Conservation (phyloP, 2,113 vertebrate species). For the Rhinopomastus cyanomelas region DNA sequence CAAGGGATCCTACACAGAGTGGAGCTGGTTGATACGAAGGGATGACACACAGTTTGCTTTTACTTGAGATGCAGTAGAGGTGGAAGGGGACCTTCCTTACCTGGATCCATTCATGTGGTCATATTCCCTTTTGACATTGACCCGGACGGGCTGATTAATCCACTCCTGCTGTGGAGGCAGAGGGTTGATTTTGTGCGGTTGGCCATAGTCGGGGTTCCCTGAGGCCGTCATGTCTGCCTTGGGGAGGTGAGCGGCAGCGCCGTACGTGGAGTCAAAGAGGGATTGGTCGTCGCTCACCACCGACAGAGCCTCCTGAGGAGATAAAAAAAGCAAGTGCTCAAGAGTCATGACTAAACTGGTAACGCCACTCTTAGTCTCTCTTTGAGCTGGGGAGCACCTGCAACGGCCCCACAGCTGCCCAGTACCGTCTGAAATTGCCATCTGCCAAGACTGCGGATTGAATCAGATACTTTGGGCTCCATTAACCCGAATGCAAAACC, state of each 20-base stretch:
- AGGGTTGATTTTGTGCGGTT: slow-evolving; percentile 97
- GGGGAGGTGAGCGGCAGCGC: slow-evolving; percentile 89
- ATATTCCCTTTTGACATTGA: slow-evolving; percentile 95
- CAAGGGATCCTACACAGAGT: neutral
- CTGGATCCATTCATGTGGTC: slow-evolving; percentile 99
- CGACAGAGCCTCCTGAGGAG: slow-evolving; percentile 94
- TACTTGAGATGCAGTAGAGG: neutral
- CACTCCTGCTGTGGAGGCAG: slow-evolving; percentile 95
- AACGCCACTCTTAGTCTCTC: neutral
- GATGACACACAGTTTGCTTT: fast-evolving
- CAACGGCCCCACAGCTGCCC: neutral
- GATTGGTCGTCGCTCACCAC: slow-evolving; percentile 99
- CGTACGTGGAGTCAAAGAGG: slow-evolving; percentile 95
- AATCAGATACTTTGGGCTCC: neutral
- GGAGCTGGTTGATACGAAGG: fast-evolving
- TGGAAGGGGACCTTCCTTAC: slow-evolving; percentile 65
- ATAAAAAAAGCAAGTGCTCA: neutral
- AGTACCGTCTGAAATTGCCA: neutral
- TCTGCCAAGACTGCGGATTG: neutral
- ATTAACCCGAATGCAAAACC: neutral
- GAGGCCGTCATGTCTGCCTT: slow-evolving; percentile 99
- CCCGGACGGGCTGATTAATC: slow-evolving; percentile 92
- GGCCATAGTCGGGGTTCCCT: slow-evolving; percentile 94
- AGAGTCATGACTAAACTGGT: neutral
- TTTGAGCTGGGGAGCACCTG: slow-evolving; percentile 41